Percentiles rank a stretch among this genome's conserved stretches.
These are phyloP conservation scores for Heloderma charlesbogerti DNA, from an alignment of 2,113 vertebrate species.

Conservation along the genomic window DNA sequence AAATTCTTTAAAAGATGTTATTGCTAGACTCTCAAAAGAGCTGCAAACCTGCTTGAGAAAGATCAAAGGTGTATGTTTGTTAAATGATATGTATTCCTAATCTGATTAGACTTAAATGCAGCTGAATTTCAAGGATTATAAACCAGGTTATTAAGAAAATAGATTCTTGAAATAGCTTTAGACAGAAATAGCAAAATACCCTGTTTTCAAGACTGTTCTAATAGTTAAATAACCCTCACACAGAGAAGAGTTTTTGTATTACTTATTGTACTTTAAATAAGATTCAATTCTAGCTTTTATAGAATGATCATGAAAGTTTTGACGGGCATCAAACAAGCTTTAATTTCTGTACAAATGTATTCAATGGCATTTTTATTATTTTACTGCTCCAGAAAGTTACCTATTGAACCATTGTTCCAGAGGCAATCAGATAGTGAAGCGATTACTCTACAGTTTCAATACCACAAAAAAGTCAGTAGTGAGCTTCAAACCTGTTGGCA, in stretches of 20 bases:
- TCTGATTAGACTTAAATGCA: background rate
- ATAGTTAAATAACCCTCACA: background rate
- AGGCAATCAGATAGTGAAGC: constrained; percentile 22
- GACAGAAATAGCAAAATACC: background rate
- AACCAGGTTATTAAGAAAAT: background rate
- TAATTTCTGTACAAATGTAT: rapidly evolving
- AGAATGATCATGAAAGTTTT: background rate
- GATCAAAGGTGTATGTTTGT: background rate
- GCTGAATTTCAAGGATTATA: background rate
- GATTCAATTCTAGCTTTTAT: background rate
- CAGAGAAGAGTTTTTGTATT: background rate
- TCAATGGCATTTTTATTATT: constrained; percentile 44
- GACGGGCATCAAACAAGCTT: background rate
- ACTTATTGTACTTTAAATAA: background rate
- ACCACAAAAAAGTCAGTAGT: background rate
- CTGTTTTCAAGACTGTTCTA: constrained; percentile 3
- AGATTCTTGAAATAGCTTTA: background rate
- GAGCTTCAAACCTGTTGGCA: background rate
- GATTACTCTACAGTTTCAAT: background rate
- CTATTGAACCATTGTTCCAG: background rate
- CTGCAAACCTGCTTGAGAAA: constrained; percentile 12
- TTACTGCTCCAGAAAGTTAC: constrained; percentile 25
- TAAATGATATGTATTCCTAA: constrained; percentile 6
- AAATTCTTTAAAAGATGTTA: constrained; percentile 22
- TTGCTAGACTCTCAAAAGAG: background rate